These are phyloP conservation scores for Sminthurides bifidus DNA, from an alignment of 1,140 invertebrate genomes.

Conservation along the genomic window DNA sequence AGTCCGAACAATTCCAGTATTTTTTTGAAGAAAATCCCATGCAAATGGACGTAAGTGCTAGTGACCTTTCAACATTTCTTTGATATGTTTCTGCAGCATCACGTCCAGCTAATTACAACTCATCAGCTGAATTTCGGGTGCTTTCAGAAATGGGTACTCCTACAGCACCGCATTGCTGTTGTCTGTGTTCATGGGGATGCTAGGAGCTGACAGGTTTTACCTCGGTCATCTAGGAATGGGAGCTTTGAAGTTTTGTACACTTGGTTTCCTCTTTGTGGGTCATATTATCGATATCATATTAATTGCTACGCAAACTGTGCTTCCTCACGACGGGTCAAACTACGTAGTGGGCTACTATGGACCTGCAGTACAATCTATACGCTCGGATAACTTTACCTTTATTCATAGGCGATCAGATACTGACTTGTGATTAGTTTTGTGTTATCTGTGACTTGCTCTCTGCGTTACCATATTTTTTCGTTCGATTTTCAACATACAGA, in stretches of 20 bases:
- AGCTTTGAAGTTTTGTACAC: conserved; percentile 82
- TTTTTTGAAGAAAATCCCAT: conserved; percentile 70
- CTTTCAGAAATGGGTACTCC: conserved; percentile 77
- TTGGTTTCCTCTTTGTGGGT: conserved; percentile 93
- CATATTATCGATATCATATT: conserved; percentile 89
- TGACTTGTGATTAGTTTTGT: too few relatives aligned
- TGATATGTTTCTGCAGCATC: too few relatives aligned
- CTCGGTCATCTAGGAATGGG: conserved; percentile 91
- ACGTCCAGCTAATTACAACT: not conserved
- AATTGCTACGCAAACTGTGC: conserved; percentile 83
- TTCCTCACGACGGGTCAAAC: conserved; percentile 90
- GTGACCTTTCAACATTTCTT: too few relatives aligned
- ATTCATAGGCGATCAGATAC: too few relatives aligned
- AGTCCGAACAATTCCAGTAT: conserved; percentile 62
- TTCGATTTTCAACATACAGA: too few relatives aligned
- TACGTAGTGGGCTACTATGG: conserved; percentile 92
- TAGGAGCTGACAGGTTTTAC: conserved; percentile 94
- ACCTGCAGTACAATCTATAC: conserved; percentile 63
- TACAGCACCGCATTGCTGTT: conserved; percentile 83
- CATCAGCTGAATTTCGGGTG: too few relatives aligned
- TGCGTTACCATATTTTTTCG: too few relatives aligned
- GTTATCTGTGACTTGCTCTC: too few relatives aligned
- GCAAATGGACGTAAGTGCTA: conserved; percentile 80
- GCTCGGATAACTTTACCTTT: conserved; percentile 74
- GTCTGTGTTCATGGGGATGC: conserved; percentile 92